Base-by-base conservation (phyloP, 2,888 invertebrate genomes). In the Pristionchus entomophagus region DNA sequence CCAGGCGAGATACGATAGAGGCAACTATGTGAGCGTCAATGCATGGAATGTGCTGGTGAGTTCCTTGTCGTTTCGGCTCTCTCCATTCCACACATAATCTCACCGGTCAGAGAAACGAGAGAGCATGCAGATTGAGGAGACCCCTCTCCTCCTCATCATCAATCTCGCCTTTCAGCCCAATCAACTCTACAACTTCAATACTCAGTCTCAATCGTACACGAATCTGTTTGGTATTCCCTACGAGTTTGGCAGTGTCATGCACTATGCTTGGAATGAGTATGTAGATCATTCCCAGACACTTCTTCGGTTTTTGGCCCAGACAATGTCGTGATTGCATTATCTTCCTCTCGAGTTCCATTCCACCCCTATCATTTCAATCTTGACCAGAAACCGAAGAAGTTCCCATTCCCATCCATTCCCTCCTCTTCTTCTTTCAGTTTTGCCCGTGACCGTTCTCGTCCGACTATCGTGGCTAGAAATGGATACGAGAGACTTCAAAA, bases 171-270 rank as follows among this genome's bases (percentile, higher is more conserved):
- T 80, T 26, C 77, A 85, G 85, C 14, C 29, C 22, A 53, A 73
- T 53, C 77, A 73, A 56, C 10, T 85, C 26, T 56, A 85, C 77
- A 85, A 85, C 56, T 85, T 85, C 77, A 85, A 85, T 19, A 73
- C 56, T 14, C 73, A 77, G 26, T 26, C 32, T 53, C 73, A 56
- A 56, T 38, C 51, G 26, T 73, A 73, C 41, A 85, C 85, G n/a
- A 59, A 73, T 41, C 56, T 85, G 12, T 85, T 59, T 32, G 85
- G 85, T 17, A 51, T 85, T 85, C 85, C 85, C 0, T 85, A 85
- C n/a, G 85, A 85, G 19, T 85, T 85, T 38, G 85, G 85, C 19
- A 38, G 38, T 41, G 85, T 85, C 2, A 85, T 85, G 85, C 85
- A 85, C 56, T 85, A 85, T 41, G 49, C 73, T 14, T 53, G 77